phyloP scores from a whole-genome alignment of 2,888 invertebrate genomes.

The Camponotus fellah region DNA sequence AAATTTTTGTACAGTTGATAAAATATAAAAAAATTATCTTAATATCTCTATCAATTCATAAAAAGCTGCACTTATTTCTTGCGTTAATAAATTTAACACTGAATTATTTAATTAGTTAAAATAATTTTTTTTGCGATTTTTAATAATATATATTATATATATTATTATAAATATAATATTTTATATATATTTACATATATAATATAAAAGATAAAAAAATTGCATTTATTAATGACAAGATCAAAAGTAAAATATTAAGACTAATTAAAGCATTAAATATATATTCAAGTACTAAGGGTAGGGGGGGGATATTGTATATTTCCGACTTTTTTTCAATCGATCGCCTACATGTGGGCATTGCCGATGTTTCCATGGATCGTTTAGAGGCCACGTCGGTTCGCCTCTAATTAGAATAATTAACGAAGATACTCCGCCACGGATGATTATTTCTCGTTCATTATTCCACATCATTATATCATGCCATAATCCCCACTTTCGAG shows the following conservation, averaged over 20 bases:
- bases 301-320: background rate
- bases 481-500: constrained; percentile 54
- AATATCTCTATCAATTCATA: background rate
- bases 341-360: constrained; percentile 45
- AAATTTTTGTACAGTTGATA: background rate
- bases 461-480: constrained; percentile 33
- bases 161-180: background rate
- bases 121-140: background rate
- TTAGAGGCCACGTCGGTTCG: constrained; percentile 60
- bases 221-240: background rate
- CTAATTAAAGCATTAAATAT: background rate
- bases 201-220: background rate
- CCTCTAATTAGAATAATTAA: constrained; percentile 78
- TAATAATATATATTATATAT: background rate
- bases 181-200: background rate
- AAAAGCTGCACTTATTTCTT: background rate
- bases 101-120: background rate
- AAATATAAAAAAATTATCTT: background rate
- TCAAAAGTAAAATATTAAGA: background rate
- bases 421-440: constrained; percentile 64
- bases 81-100: background rate
- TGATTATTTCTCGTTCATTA: constrained; percentile 63
- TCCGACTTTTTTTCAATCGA: constrained; percentile 15
- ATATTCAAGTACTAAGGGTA: no score
- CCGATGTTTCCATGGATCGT: constrained; percentile 52